Percentiles rank a stretch among this genome's conserved stretches.
These are phyloP conservation scores for Apocheima hispidaria DNA, from an alignment of 2,888 invertebrate species.

Conservation along the genomic window DNA sequence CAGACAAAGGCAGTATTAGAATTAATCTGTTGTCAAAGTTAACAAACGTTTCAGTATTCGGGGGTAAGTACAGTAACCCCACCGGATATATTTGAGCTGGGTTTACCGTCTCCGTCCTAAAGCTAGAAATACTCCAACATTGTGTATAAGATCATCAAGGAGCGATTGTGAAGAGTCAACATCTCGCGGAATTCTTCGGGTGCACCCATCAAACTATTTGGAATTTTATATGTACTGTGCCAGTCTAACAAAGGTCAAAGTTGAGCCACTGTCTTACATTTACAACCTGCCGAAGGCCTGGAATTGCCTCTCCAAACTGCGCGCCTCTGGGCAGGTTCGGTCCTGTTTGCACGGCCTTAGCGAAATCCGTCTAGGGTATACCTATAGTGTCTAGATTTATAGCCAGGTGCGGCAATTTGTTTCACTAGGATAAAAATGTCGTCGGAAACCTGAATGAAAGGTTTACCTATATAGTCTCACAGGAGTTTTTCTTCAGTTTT, in stretches of 20 bases:
- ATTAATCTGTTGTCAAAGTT: no score
- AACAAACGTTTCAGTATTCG: no score
- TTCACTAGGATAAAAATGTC: constrained; percentile 34
- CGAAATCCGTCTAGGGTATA: constrained; percentile 42
- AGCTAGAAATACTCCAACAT: no score
- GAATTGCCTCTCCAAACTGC: constrained; percentile 45
- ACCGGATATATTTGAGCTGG: no score
- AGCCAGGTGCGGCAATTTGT: constrained; percentile 31
- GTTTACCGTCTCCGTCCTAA: no score
- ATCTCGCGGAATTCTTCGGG: no score
- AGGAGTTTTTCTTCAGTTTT: constrained; percentile 20
- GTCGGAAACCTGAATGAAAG: constrained; percentile 37
- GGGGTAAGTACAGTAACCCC: no score
- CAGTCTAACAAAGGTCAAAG: constrained; percentile 3
- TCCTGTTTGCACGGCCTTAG: constrained; percentile 49
- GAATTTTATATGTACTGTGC: background rate
- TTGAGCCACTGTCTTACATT: constrained; percentile 14
- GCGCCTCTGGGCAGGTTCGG: constrained; percentile 41
- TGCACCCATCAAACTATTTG: background rate
- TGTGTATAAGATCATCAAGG: no score
- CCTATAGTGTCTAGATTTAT: constrained; percentile 44
- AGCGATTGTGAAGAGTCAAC: no score
- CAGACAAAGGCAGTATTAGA: no score
- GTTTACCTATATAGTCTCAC: constrained; percentile 33
- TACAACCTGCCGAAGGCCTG: constrained; percentile 10